A percentile compares a stretch with the other conserved stretches of the same genome.
Evolutionary conservation across 2,797 vertebrate species (phyloP).

Genomic region (Chelmon rostratus): DNA sequence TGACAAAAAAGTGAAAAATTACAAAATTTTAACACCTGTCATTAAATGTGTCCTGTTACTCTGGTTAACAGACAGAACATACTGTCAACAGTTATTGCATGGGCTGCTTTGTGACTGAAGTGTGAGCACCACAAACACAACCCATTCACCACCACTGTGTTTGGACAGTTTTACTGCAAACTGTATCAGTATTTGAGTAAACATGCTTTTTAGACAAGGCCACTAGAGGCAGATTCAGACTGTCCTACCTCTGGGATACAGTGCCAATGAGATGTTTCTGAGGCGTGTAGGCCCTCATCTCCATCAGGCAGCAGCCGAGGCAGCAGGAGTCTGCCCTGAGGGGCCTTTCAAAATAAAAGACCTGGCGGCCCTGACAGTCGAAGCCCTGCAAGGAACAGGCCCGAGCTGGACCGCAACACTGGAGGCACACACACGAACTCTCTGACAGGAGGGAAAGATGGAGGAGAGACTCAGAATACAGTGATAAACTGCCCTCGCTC

Average conservation of each 20-base stretch:
- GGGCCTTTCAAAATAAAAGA: conserved; percentile 85
- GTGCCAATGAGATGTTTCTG: conserved; percentile 79
- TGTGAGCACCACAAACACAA: neutral
- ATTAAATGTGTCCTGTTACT: neutral
- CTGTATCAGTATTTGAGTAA: neutral
- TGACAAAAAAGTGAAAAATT: neutral
- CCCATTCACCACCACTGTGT: neutral
- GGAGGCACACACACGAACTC: conserved; percentile 85
- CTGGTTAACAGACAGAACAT: neutral
- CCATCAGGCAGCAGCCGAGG: conserved; percentile 87
- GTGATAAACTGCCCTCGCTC: neutral
- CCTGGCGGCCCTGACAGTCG: conserved; percentile 73
- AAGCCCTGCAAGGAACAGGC: conserved; percentile 80
- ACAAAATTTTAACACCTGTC: neutral
- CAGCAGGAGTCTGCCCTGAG: conserved; percentile 82
- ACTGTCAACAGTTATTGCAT: neutral
- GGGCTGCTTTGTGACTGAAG: neutral
- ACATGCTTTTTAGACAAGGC: neutral
- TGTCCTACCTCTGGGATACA: conserved; percentile 73
- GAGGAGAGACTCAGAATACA: neutral
- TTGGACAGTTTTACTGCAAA: neutral
- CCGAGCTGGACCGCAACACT: conserved; percentile 86
- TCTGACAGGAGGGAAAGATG: conserved; percentile 72
- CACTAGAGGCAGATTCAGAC: neutral
- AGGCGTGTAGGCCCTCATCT: conserved; percentile 83